phyloP scores from a whole-genome alignment of 1,140 invertebrate species.

The Pseudomyrmex gracilis region DNA sequence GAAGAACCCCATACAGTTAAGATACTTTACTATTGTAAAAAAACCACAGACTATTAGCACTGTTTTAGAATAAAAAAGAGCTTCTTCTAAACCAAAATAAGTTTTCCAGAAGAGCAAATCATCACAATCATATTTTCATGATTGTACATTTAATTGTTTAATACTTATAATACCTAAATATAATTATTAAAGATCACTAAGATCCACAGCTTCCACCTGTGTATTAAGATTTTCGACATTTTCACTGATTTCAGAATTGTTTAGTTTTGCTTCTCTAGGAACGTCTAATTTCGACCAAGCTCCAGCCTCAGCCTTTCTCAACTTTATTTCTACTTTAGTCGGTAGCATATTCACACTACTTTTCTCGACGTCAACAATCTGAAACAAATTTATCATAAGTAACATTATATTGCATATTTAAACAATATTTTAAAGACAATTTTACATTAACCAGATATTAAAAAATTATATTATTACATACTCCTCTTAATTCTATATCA shows the following conservation, averaged over 20 bases:
- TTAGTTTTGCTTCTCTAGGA: constrained; percentile 79
- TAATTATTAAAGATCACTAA: constrained; percentile 78
- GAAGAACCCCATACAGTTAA: no score
- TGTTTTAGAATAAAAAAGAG: no score
- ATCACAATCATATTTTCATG: no score
- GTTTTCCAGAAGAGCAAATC: no score
- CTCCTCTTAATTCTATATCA: constrained; percentile 94
- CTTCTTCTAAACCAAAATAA: no score
- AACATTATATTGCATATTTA: not conserved
- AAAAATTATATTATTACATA: constrained; percentile 85
- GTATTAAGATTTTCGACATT: constrained; percentile 78
- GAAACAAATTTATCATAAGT: constrained; percentile 69
- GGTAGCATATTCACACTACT: constrained; percentile 93
- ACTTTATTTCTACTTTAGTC: constrained; percentile 98
- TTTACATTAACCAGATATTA: no score
- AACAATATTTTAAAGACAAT: no score
- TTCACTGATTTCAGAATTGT: constrained; percentile 71
- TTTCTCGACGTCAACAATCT: constrained; percentile 90
- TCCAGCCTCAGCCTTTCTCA: constrained; percentile 94
- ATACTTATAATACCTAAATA: no score
- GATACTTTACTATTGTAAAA: no score
- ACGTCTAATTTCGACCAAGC: constrained; percentile 93
- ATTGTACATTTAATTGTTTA: no score
- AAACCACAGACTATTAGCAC: no score
- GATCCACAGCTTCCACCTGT: constrained; percentile 85